Conservation (phyloP, 2,113 vertebrate genomes). For the Verasper variegatus region DNA sequence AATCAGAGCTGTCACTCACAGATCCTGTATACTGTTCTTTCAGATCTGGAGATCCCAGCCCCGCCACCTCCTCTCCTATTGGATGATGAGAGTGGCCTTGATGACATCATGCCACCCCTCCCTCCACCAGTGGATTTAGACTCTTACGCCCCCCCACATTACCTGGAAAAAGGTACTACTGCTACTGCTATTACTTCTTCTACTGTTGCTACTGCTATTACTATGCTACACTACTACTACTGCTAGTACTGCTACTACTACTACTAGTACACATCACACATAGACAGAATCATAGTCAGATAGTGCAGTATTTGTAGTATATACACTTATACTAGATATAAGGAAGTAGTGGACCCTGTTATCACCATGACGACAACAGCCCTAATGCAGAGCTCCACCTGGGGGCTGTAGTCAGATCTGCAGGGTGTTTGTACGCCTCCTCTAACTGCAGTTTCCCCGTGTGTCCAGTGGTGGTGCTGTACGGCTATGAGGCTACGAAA, state of each 20-base stretch:
- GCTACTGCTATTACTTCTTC: not conserved
- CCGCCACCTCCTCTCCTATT: constrained; percentile 62
- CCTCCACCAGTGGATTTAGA: constrained; percentile 78
- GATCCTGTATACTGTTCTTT: not conserved
- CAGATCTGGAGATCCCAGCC: constrained; percentile 76
- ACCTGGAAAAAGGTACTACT: constrained; percentile 79
- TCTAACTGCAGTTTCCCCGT: constrained; percentile 44
- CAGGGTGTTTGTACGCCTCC: not conserved
- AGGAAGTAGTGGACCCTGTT: not conserved
- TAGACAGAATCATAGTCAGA: too few species aligned
- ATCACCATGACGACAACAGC: not conserved
- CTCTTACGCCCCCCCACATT: constrained; percentile 47
- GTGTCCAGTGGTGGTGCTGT: constrained; percentile 92
- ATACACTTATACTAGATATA: not conserved
- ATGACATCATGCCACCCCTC: constrained; percentile 68
- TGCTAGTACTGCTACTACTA: not conserved
- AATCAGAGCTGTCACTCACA: constrained; percentile 15
- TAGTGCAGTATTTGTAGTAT: not conserved
- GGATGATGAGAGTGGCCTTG: constrained; percentile 45
- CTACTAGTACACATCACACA: not conserved
- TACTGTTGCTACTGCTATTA: not conserved
- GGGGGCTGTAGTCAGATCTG: not conserved
- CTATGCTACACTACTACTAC: not conserved
- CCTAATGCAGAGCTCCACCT: not conserved
- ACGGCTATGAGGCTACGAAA: constrained; percentile 89